phyloP scores from a whole-genome alignment of 2,113 vertebrate species.

The Saguinus midas region DNA sequence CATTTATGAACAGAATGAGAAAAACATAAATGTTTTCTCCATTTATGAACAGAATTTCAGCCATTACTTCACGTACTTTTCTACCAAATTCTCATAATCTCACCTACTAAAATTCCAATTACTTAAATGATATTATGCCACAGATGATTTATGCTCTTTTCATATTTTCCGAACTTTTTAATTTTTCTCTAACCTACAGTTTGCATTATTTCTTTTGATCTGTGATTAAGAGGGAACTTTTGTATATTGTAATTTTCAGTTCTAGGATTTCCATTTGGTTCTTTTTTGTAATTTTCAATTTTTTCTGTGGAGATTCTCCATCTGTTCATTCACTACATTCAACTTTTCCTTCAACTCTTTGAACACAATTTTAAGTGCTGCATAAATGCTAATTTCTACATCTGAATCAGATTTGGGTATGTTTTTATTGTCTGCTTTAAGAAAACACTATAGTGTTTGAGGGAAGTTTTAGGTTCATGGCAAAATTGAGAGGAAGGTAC shows the following conservation, averaged over 20 bases:
- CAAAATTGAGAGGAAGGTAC: background rate
- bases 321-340: background rate
- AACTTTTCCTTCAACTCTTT: background rate
- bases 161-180: background rate
- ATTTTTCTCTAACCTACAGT: background rate
- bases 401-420: background rate
- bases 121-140: background rate
- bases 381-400: background rate
- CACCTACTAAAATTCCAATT: background rate
- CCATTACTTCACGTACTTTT: background rate
- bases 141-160: background rate
- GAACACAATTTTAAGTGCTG: background rate
- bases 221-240: background rate
- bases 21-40: too few relatives aligned
- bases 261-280: background rate
- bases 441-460: background rate
- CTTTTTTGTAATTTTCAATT: background rate
- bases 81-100: background rate
- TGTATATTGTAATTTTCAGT: background rate
- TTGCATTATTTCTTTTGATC: background rate
- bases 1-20: background rate
- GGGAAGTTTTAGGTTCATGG: background rate
- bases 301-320: background rate
- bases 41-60: background rate
- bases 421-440: background rate